Evolutionary conservation across 2,888 invertebrate species (phyloP), one percentile per base, ranked within the genome.

Genomic region (Lithosia quadra): DNA sequence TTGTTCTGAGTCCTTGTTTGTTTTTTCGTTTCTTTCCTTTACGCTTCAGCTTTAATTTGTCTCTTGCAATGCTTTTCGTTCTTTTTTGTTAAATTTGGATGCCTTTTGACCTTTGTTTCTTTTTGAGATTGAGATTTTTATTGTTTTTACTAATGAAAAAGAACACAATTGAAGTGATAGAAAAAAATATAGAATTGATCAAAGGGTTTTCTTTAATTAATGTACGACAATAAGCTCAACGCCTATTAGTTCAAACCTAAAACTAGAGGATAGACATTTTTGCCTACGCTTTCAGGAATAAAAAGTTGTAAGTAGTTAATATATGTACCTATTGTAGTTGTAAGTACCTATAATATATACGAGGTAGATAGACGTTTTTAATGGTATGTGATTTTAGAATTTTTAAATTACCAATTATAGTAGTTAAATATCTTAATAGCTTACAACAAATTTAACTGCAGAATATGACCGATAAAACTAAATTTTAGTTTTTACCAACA

Each of bases 71-170:
- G n/a, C 49, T n/a, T 49, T 49, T 49, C n/a, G 15, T 43, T 49
- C 9, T 1, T 36, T 43, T 43, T 43, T 43, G 18, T 43, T 18
- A 49, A n/a, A 9, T 49, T 49, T n/a, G n/a, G 49, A n/a, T 49
- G 49, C 49, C 49, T n/a, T 49, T 49, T 49, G 49, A 49, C 49
- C 49, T 49, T 49, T 49, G n/a, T 49, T n/a, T 49, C 49, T 49
- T 49, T n/a, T 49, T n/a, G n/a, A 49, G n/a, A 49, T 49, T 49
- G 18, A 49, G 8, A 49, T 49, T 49, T 49, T n/a, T 18, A 49
- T n/a, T 49, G n/a, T 9, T 49, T 49, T 43, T 8, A 15, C 18
- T n/a, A 49, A 49, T 8, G 49, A 49, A n/a, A 49, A 49, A 49
- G n/a, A n/a, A 9, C n/a, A 49, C 9, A n/a, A 49, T 49, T 43